Base-by-base conservation (phyloP, 2,113 vertebrate species). In the Psittacula cyanocephala region DNA sequence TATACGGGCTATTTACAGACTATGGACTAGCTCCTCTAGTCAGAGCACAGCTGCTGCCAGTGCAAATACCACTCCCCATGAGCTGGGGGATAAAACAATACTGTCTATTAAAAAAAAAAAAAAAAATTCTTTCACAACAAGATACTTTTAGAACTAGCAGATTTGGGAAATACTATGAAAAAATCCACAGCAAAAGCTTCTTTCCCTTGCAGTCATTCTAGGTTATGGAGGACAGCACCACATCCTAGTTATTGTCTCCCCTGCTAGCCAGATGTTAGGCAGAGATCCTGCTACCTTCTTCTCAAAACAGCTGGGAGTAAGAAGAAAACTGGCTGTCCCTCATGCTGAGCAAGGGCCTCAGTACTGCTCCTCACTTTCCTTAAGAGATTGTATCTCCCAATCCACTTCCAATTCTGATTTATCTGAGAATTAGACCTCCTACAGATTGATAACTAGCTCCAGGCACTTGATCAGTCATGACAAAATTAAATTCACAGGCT, bases 361-460 rank as follows among this genome's bases (percentile, higher is more conserved):
- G 31, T 6, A 39, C 31, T 63, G 22, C 63, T 91, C 74, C 78
- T 93, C 20, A 59, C 69, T 59, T 81, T 23, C 41, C 60, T 77
- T n/a, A 83, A 52, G 53, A 84, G 39, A 68, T 33, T 88, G 28
- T 0, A 0, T 27, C 80, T 91, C 63, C 74, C 81, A 89, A 76
- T 80, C 86, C 84, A 92, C 77, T 94, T 81, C 62, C 43, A 81
- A 33, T 87, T 79, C 69, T 78, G 69, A 90, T 86, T 94, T 92
- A 72, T 57, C 57, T 0, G 5, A 89, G 86, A 89, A 89, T 79
- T 81, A 92, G 78, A 68, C 19, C 47, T 88, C 60, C 43, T 71
- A 89, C 74, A 94, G 89, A 97, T 87, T 89, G 89, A 95, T 93
- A 91, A 87, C 89, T 95, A 91, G 95, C 93, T 91, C 70, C 78